Conservation (phyloP, 2,888 invertebrate genomes). For the Venustoraphidia nigricollis region DNA sequence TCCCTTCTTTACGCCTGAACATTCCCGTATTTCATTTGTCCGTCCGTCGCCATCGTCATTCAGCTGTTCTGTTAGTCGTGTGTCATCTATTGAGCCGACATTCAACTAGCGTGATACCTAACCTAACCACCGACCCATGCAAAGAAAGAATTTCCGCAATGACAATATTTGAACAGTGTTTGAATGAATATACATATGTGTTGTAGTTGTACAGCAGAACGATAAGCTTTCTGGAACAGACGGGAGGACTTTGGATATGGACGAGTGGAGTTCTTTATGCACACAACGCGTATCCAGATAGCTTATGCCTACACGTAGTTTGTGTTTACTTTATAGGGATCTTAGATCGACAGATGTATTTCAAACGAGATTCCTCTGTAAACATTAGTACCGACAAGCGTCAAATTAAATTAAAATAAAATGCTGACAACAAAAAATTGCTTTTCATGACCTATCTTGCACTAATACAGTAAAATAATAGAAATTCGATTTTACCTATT, state of each 20-base stretch:
- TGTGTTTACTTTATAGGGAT: no score
- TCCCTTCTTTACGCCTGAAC: constrained; percentile 4
- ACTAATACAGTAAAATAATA: no score
- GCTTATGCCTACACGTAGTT: no score
- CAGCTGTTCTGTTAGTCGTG: neutral
- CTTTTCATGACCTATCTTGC: no score
- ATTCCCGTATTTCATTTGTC: neutral
- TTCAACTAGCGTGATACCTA: no score
- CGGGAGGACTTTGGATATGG: neutral
- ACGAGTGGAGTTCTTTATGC: neutral
- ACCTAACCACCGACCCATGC: neutral
- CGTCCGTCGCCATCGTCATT: neutral
- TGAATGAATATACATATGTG: constrained; percentile 8
- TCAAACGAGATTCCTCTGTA: no score
- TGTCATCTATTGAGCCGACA: neutral
- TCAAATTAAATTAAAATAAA: no score
- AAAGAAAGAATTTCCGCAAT: constrained; percentile 4
- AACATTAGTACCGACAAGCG: no score
- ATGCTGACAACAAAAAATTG: no score
- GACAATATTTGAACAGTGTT: constrained; percentile 13
- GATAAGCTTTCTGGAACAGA: no score
- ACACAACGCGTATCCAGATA: neutral
- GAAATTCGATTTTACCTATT: no score
- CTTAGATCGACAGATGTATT: no score
- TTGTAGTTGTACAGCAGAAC: neutral